Base-by-base conservation (phyloP, 1,140 invertebrate species). In the Polypedilum vanderplanki region DNA sequence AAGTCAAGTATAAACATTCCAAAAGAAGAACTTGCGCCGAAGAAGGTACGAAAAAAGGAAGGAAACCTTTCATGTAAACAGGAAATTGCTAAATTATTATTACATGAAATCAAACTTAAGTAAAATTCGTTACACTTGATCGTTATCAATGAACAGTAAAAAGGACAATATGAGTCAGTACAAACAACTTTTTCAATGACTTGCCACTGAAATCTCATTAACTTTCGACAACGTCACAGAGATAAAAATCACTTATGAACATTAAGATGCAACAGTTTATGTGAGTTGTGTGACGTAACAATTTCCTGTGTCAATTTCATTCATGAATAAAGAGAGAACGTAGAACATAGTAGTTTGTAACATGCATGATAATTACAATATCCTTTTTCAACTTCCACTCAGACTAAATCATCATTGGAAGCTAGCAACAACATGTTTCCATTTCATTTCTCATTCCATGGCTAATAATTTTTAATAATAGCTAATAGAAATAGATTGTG, bases 281-380 rank as follows among this genome's bases (percentile, higher is more conserved):
- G 10, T 57, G n/a, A 57, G 10, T 15, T n/a, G 18, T 70, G 17
- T 70, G 65, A 70, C 65, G 65, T 18, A 70, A 70, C 65, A 70
- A 33, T 70, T 70, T 70, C 65, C 65, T 70, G 65, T 70, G 65
- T 70, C 65, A 70, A 70, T 70, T 18, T 70, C n/a, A 57, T 33
- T 1, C 1, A 33, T 33, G 24, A 33, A 33, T n/a, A n/a, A n/a
- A n/a, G n/a, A n/a, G 5, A 33, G 24, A 33, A 5, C 24, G 24
- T 33, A 33, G 24, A 18, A 70, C 17, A 70, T 70, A 20, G 17
- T 18, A 70, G 65, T 20, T 70, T 20, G 18, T 70, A 70, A 70
- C 65, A 70, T 70, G 20, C 20, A 70, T 70, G 65, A 70, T 70
- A 70, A 70, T 70, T 70, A 70, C 65, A 10, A 70, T 70, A 70